Base-by-base conservation (phyloP, 64 coral and sea anemone species). In the Stichodactyla helianthus region DNA sequence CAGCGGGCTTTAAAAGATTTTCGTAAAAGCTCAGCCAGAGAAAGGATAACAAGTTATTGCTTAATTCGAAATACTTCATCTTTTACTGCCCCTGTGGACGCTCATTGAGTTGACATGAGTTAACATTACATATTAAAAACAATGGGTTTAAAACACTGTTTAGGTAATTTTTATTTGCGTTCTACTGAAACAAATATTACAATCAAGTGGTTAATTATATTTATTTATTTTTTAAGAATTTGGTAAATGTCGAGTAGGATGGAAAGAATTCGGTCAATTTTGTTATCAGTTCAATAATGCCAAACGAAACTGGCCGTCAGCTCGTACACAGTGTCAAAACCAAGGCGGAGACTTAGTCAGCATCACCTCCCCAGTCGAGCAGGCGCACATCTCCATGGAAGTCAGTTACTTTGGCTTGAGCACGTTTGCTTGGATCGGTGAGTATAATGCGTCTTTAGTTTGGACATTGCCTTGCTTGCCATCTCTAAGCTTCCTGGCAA, bases 251-350 rank as follows among this genome's bases (percentile, higher is more conserved):
- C 58, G 54, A 19, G 67, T 84, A 7, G 94, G 94, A 23, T 96
- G 94, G 94, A 96, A 96, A 85, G 88, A 87, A 50, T 93, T 84
- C 20, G 94, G 94, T 13, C 94, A 96, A 54, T 93, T 84, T 28
- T 96, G 94, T 84, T 96, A 96, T 55, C 80, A 90, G 82, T 90
- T 93, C 35, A 96, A 87, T 19, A 53, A 74, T 59, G 52, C 83
- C 28, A 88, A 59, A 20, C 87, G 78, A 35, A 89, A 86, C 7
- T 96, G 94, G 94, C 11, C 17, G 10, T 10, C 27, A 54, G 94
- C 94, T 19, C 76, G 89, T 6, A 23, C 89, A 0, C 82, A 89
- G 6, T 96, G 94, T 52, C 71, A 90, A 71, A 86, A 54, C 44
- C 91, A 82, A 78, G 88, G 86, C 23, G 91, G 86, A 54, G 77